Evolutionary conservation across 2,888 invertebrate species (phyloP).

Genomic region (Gastrophysa polygoni): DNA sequence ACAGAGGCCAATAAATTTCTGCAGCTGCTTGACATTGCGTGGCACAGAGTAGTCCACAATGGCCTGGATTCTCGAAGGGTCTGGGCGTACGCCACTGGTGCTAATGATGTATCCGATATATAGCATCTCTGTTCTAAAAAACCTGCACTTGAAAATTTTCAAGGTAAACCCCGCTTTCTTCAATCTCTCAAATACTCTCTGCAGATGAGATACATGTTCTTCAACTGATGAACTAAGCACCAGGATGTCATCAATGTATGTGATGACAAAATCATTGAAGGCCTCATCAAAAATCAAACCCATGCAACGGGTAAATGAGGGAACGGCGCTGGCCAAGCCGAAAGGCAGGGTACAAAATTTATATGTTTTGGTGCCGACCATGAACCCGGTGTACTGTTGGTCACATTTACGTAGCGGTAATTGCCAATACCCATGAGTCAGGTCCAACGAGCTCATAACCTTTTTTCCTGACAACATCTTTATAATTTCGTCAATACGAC

Average conservation of each 20-base stretch:
- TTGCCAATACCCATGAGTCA: neutral
- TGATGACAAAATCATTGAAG: no score
- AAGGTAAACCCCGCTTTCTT: no score
- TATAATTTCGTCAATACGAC: neutral
- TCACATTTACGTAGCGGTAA: neutral
- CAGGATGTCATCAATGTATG: neutral
- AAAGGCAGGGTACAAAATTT: neutral
- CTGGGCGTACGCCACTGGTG: no score
- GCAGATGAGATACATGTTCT: neutral
- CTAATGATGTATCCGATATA: no score
- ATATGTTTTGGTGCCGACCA: neutral
- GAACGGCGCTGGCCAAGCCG: neutral
- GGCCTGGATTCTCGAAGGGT: no score
- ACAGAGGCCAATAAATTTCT: neutral
- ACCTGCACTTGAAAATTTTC: no score
- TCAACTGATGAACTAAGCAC: neutral
- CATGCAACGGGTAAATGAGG: neutral
- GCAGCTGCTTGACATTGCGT: neutral
- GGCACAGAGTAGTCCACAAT: neutral
- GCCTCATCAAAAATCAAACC: neutral
- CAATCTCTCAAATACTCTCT: neutral
- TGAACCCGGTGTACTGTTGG: neutral
- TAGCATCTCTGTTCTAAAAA: no score
- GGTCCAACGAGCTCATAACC: neutral
- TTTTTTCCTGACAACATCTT: neutral